Base-by-base conservation (phyloP, 1,140 invertebrate species). In the Schmidtea mediterranea region DNA sequence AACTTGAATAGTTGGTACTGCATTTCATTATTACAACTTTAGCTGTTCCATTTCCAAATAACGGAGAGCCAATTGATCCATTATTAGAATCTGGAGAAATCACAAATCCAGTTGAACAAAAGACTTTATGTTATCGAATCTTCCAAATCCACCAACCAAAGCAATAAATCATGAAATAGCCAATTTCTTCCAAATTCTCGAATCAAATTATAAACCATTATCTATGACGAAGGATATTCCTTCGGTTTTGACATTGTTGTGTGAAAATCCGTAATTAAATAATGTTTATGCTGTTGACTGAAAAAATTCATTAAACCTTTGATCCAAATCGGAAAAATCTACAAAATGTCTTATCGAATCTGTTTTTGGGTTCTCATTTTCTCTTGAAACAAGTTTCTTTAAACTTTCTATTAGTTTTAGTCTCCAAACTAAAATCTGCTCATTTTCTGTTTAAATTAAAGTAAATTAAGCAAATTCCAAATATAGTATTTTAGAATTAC, bases 81-180 rank as follows among this genome's bases (percentile, higher is more conserved):
- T 82, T 92, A 48, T 81, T 94, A 50, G 86, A 94, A 63, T 84
- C 82, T 1, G 86, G 94, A 61, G 90, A 92, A 58, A 84, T 79
- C 55, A 82, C 83, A 0, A 70, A 84, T 53, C 81, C 89, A 58
- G 92, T 92, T 64, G 69, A 71, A 56, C 80, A 84, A 0, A 80
- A 89, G 56, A 75, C 81, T 49, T 68, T 95, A 76, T 82, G 0
- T 68, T 95, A 2, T 66, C 94, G 9, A 80, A 82, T 36, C 66
- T 94, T 0, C 74, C 75, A 10, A 82, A 82, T 57, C 82, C 84
- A 8, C 89, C 87, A 0, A 86, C 81, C 0, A 71, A 87, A 51
- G 74, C 75, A 19, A 78, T 84, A 0, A 77, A 78, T 3, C 74
- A 78, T 0, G 79, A 84, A 55, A 69, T 94, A 10, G 80, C 86